Evolutionary conservation across 2,113 vertebrate species (phyloP).

Genomic region (Ceratotherium simum): DNA sequence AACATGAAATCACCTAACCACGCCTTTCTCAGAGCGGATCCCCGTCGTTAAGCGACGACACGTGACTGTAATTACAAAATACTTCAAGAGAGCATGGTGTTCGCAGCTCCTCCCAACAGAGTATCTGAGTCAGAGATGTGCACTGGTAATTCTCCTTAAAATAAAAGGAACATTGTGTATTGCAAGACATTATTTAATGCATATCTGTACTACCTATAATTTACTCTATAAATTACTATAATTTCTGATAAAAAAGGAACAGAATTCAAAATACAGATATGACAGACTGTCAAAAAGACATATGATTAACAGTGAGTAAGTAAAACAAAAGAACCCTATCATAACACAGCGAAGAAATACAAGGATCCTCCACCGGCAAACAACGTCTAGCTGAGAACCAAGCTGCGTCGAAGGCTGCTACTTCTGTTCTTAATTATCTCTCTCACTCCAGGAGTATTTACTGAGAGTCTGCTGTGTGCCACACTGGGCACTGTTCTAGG

Average conservation of each 20-base stretch:
- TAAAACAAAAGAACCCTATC: not conserved
- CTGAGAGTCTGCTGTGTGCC: not conserved
- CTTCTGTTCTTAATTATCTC: not conserved
- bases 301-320: not conserved
- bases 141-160: not conserved
- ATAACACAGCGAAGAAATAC: not conserved
- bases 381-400: not conserved
- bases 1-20: too few relatives aligned
- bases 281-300: not conserved
- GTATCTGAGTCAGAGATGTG: not conserved
- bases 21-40: too few relatives aligned
- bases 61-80: not conserved
- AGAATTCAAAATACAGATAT: not conserved
- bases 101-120: not conserved
- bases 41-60: too few relatives aligned
- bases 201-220: not conserved
- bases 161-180: not conserved
- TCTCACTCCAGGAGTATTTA: not conserved
- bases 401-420: not conserved
- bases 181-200: not conserved
- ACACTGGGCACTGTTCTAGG: not conserved
- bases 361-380: not conserved
- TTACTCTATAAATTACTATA: slow-evolving; percentile 36
- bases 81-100: not conserved
- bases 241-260: slow-evolving; percentile 45